Conservation (phyloP, 2,797 vertebrate genomes). For the Anabacerthia variegaticeps region DNA sequence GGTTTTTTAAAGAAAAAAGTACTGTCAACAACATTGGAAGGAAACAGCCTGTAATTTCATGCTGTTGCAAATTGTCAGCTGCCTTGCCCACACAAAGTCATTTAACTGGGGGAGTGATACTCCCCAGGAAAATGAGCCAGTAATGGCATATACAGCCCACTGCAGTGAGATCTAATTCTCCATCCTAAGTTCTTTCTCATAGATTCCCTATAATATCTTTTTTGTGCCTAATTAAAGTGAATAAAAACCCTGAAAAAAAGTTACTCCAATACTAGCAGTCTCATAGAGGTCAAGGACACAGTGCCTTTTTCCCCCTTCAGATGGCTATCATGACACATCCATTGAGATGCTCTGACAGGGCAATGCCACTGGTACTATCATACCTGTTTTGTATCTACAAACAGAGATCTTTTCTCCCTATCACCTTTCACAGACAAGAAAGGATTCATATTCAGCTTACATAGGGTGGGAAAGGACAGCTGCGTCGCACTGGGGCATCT, state of each 20-base stretch:
- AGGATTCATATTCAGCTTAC: not conserved
- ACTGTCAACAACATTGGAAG: conserved; percentile 22
- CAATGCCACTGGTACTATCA: not conserved
- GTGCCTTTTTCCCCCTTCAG: not conserved
- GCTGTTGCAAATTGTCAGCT: conserved; percentile 44
- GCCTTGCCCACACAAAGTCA: conserved; percentile 36
- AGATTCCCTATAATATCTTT: not conserved
- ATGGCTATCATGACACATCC: not conserved
- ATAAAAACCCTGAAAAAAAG: not conserved
- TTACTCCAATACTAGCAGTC: not conserved
- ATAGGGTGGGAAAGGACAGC: not conserved
- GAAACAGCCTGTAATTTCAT: conserved; percentile 35
- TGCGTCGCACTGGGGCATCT: not conserved
- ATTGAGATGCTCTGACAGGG: not conserved
- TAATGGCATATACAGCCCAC: not conserved
- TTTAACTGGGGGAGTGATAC: conserved; percentile 2
- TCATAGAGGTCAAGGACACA: not conserved
- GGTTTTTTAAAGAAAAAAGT: not conserved
- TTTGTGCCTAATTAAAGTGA: not conserved
- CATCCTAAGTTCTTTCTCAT: not conserved
- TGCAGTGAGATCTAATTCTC: not conserved
- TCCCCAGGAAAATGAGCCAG: not conserved
- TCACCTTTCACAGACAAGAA: not conserved
- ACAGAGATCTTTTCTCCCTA: not conserved
- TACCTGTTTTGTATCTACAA: not conserved